Evolutionary conservation across 2,797 vertebrate genomes (phyloP).

Genomic region (Argya squamiceps): DNA sequence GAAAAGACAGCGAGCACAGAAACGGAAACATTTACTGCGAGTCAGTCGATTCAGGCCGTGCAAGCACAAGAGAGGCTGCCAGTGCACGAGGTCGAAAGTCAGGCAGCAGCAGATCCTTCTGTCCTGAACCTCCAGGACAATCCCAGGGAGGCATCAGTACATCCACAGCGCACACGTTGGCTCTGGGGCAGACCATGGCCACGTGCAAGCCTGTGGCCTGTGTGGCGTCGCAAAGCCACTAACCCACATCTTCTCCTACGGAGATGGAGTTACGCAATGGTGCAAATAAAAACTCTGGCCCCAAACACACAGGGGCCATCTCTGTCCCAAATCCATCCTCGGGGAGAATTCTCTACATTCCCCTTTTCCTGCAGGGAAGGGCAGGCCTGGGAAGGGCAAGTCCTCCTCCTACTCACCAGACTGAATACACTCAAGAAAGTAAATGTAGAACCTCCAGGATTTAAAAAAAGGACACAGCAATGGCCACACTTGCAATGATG

Average conservation of each 20-base stretch:
- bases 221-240: neutral
- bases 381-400: neutral
- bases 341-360: neutral
- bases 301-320: neutral
- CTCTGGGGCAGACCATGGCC: neutral
- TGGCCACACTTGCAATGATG: neutral
- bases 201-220: neutral
- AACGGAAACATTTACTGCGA: constrained; percentile 1
- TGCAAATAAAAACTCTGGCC: constrained; percentile 49
- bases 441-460: neutral
- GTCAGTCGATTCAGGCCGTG: neutral
- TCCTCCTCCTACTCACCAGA: neutral
- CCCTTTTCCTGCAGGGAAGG: neutral
- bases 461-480: neutral
- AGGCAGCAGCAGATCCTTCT: constrained; percentile 17
- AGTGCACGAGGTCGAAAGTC: neutral
- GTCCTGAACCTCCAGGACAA: neutral
- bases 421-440: neutral
- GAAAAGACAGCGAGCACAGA: neutral
- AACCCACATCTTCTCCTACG: constrained; percentile 8
- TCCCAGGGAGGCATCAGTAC: neutral
- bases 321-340: constrained; percentile 26
- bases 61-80: neutral
- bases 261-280: constrained; percentile 21
- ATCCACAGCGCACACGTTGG: neutral